Conservation (phyloP, 2,888 invertebrate genomes). For the Tinea trinotella region DNA sequence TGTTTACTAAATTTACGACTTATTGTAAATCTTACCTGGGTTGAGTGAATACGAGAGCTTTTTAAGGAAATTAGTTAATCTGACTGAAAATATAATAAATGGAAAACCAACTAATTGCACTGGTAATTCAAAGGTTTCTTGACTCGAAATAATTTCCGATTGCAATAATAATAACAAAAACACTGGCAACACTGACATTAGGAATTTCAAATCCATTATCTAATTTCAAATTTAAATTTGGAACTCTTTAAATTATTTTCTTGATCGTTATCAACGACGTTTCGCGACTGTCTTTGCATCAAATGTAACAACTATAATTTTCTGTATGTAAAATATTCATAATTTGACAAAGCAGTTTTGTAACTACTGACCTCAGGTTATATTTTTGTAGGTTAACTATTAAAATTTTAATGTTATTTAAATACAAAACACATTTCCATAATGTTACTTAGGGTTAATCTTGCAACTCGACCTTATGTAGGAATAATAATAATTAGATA, state of each 20-base stretch:
- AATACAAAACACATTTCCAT: background rate
- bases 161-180: slow-evolving; percentile 25
- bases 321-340: background rate
- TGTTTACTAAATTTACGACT: too few species aligned
- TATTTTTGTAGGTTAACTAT: background rate
- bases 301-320: background rate
- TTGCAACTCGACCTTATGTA: background rate
- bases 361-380: background rate
- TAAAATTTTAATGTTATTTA: background rate
- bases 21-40: slow-evolving; percentile 78
- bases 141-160: slow-evolving; percentile 25
- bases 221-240: background rate
- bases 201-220: background rate
- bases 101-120: slow-evolving; percentile 90
- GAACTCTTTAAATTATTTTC: background rate
- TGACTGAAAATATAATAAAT: slow-evolving; percentile 83
- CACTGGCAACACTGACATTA: slow-evolving; percentile 5
- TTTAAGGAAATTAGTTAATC: slow-evolving; percentile 85
- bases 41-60: slow-evolving; percentile 85
- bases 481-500: background rate
- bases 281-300: background rate
- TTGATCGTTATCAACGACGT: background rate
- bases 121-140: slow-evolving; percentile 80
- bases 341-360: too few species aligned
- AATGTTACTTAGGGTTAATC: background rate